A percentile compares a stretch with the other conserved stretches of the same genome.
phyloP scores from a whole-genome alignment of 1,140 invertebrate genomes.

The Dendrolimus kikuchii region DNA sequence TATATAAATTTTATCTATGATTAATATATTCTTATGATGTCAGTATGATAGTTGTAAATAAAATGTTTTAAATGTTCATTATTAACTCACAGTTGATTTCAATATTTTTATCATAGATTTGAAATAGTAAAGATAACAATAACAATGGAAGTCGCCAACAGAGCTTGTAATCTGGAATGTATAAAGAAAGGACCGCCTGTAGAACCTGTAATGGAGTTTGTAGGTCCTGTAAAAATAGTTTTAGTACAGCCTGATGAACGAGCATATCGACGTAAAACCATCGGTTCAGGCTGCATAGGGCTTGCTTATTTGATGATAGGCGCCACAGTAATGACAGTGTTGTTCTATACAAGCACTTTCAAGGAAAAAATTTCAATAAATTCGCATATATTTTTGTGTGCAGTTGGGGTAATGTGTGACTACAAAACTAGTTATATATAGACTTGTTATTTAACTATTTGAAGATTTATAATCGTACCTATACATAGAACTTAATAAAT shows the following conservation, averaged over 20 bases:
- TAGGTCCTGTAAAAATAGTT: conserved; percentile 49
- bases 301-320: conserved; percentile 33
- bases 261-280: conserved; percentile 20
- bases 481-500: too few species aligned
- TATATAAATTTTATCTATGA: too few species aligned
- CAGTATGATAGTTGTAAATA: too few species aligned
- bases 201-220: conserved; percentile 24
- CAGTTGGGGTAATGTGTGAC: conserved; percentile 30
- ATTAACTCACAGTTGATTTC: too few species aligned
- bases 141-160: conserved; percentile 12
- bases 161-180: conserved; percentile 37
- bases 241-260: conserved; percentile 30
- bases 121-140: neutral
- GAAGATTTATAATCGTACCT: too few species aligned
- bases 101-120: too few species aligned
- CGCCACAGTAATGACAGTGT: conserved; percentile 17
- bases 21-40: too few species aligned
- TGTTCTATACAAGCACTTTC: conserved; percentile 27
- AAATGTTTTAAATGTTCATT: too few species aligned
- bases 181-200: conserved; percentile 10
- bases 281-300: conserved; percentile 23
- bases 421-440: too few species aligned
- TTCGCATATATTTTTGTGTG: conserved; percentile 38
- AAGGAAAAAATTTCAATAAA: conserved; percentile 11
- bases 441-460: too few species aligned